Evolutionary conservation across 1,140 invertebrate species (phyloP), one percentile per base, ranked within the genome.

Genomic region (Dendrolimus kikuchii): DNA sequence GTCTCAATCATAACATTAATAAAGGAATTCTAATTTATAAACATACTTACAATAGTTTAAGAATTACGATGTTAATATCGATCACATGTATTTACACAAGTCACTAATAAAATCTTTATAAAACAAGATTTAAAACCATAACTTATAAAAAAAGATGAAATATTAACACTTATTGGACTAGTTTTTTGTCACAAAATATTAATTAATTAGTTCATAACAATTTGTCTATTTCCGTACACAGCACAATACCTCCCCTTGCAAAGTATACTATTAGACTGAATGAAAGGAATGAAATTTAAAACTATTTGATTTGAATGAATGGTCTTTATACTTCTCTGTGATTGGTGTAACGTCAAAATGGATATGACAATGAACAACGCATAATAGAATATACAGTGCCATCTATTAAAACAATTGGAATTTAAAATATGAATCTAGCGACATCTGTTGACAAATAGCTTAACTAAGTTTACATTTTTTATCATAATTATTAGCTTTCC

Each of bases 71-170:
- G 55, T 23, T 74, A 74, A 65, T 66, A 82, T 80, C 64, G 76
- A 81, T 85, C 78, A 81, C 81, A 80, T 80, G 71, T 76, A 68
- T 67, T 51, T 63, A 64, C 59, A 74, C 68, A 71, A 72, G 70
- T 68, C 62, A 62, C 57, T 66, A 76, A 71, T 66, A 54, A 62
- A 71, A 66, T 53, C 23, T 23, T 23, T 23, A 23, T 23, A 23
- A 23, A 23, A 23, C 23, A 23, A 23, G 23, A 23, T 23, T 23
- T 23, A 23, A 23, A 23, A 23, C 3, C 23, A 23, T 23, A 23
- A 23, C 23, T 23, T 23, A 23, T 23, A 23, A 23, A 23, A 23
- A 23, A 23, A 23, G n/a, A 23, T 23, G 23, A 23, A 23, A 23
- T 23, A 23, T 23, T 23, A 23, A 23, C 23, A 23, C 23, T 23